Evolutionary conservation across 2,113 vertebrate species (phyloP), one percentile per base, ranked within the genome.

Genomic region (Hippoglossus stenolepis): DNA sequence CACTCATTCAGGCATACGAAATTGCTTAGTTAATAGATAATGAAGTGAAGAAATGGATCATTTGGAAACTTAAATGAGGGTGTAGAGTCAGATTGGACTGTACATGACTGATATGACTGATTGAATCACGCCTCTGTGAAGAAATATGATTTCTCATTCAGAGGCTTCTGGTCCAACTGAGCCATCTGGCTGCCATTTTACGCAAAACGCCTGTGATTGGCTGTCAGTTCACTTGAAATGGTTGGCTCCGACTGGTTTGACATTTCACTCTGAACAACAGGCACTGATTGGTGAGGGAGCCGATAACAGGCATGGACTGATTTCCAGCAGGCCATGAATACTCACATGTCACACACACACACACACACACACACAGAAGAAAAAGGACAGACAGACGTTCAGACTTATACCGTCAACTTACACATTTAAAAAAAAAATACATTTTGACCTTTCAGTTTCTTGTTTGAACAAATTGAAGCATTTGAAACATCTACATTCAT

Each of bases 241-340:
- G 77, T 23, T n/a, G 28, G 65, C 65, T 51, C 64, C 61, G 68
- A 78, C 73, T 60, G 66, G 57, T 79, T 74, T 31, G 70, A 74
- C 80, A 75, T 86, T 91, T 84, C 51, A 31, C 43, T 75, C 75
- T 63, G 74, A 86, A 90, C 84, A 92, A 89, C 80, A 80, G 83
- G 21, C 63, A 21, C 83, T 90, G 89, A 92, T 92, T 92, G 89
- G 76, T 49, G 49, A 78, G 71, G 47, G 24, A 68, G 21, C 72
- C 56, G 61, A 75, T 24, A 31, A 15, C 0, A 0, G 43, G 59
- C 28, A 61, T 1, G 51, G 24, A 43, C 76, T 89, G 90, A 89
- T 90, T 89, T 85, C 51, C 28, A 70, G 62, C 69, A 72, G 58
- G 59, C 47, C 26, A 31, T 9, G 26, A 65, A 67, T 77, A n/a